Evolutionary conservation across 1,140 invertebrate species (phyloP).

Genomic region (Heliconius himera): DNA sequence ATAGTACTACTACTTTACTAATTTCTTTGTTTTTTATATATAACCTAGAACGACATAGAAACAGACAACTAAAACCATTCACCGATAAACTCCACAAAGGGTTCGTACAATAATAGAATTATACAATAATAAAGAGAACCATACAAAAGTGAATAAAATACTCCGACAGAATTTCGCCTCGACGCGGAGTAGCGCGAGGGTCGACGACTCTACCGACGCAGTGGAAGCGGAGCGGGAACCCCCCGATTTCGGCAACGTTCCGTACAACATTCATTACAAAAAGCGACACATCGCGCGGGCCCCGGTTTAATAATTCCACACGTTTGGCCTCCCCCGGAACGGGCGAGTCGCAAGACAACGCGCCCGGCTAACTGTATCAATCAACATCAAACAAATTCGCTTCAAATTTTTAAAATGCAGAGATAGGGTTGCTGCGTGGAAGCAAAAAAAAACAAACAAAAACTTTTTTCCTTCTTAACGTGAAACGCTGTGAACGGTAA

Average conservation of each 20-base stretch:
- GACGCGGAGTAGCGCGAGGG: conserved; percentile 32
- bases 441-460: neutral
- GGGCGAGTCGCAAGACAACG: conserved; percentile 60
- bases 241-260: conserved; percentile 48
- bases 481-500: conserved; percentile 7
- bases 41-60: neutral
- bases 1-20: too few species aligned
- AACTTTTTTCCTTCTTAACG: neutral
- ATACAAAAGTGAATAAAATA: conserved; percentile 44
- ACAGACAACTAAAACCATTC: neutral
- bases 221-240: conserved; percentile 44
- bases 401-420: conserved; percentile 59
- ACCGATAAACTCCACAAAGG: neutral
- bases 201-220: conserved; percentile 36
- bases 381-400: conserved; percentile 77
- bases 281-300: conserved; percentile 69
- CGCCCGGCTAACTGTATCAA: conserved; percentile 77
- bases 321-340: conserved; percentile 64
- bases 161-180: conserved; percentile 36
- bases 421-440: conserved; percentile 60
- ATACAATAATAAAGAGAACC: conserved; percentile 30
- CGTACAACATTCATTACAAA: conserved; percentile 76
- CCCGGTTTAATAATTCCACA: conserved; percentile 77
- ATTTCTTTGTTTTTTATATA: neutral
- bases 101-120: conserved; percentile 27